Percentiles rank a stretch among this genome's conserved stretches.
phyloP scores from a whole-genome alignment of 2,113 vertebrate genomes.

The Paradoxurus hermaphroditus region DNA sequence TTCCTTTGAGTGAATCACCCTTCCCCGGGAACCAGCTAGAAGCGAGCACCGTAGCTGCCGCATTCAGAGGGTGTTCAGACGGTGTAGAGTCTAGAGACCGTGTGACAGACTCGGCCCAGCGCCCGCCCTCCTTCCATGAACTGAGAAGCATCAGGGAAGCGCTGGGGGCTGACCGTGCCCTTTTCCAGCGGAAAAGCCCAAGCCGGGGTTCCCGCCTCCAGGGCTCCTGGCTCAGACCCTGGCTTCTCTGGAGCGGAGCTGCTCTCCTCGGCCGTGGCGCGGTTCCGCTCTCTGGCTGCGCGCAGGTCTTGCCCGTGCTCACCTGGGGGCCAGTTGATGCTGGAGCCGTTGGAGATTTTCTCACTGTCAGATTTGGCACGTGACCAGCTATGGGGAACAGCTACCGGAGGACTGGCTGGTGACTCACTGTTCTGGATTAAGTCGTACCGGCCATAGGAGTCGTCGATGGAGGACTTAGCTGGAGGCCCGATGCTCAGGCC shows the following conservation, averaged over 20 bases:
- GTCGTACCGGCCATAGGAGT: constrained; percentile 96
- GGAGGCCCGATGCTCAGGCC: constrained; percentile 92
- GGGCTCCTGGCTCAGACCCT: neutral
- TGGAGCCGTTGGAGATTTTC: constrained; percentile 97
- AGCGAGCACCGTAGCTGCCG: fast-evolving
- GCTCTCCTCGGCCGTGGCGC: fast-evolving
- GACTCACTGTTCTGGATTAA: constrained; percentile 94
- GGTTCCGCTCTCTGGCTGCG: fast-evolving
- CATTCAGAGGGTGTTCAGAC: fast-evolving
- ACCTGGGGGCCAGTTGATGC: constrained; percentile 99
- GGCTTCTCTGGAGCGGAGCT: neutral
- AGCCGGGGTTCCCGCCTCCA: neutral
- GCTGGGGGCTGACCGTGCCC: neutral
- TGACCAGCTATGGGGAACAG: constrained; percentile 96
- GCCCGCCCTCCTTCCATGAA: neutral
- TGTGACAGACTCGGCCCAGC: fast-evolving
- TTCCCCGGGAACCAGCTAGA: neutral
- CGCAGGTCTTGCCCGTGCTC: neutral
- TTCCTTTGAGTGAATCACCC: neutral
- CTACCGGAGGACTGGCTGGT: constrained; percentile 92
- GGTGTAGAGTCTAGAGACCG: fast-evolving
- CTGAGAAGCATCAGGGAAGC: neutral
- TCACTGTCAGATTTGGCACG: constrained; percentile 95
- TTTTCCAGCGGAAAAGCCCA: fast-evolving
- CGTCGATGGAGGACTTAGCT: constrained; percentile 93